These are phyloP conservation scores for Cervus canadensis DNA, from an alignment of 2,113 vertebrate genomes.

Conservation along the genomic window DNA sequence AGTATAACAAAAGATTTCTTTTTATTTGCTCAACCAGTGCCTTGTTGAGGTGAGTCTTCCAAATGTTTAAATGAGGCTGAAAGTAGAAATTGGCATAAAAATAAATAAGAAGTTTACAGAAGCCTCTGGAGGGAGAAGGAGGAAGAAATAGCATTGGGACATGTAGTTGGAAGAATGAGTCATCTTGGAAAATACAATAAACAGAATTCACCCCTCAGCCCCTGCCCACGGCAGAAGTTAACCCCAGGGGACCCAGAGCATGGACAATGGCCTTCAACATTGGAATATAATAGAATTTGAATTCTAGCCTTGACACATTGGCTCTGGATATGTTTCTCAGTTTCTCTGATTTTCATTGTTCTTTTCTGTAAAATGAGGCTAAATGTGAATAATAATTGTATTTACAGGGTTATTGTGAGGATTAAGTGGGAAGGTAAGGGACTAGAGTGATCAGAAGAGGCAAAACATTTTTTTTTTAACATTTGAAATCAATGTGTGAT, in stretches of 20 bases:
- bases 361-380: background rate
- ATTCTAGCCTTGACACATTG: background rate
- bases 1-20: background rate
- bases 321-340: background rate
- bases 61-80: background rate
- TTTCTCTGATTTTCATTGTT: background rate
- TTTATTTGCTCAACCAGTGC: background rate
- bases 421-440: background rate
- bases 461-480: background rate
- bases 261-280: fast-evolving
- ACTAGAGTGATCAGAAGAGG: background rate
- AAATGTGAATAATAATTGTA: background rate
- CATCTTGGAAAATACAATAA: background rate
- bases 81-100: background rate
- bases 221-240: too few species aligned
- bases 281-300: background rate
- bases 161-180: background rate
- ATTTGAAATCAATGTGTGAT: background rate
- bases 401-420: background rate
- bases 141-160: background rate
- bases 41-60: background rate
- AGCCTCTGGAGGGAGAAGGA: background rate
- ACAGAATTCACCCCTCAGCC: background rate
- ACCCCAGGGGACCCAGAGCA: background rate
- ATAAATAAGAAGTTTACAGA: background rate